A percentile compares a stretch with the other conserved stretches of the same genome.
Conservation (phyloP, 2,888 invertebrate species). For the Caenorhabditis becei region DNA sequence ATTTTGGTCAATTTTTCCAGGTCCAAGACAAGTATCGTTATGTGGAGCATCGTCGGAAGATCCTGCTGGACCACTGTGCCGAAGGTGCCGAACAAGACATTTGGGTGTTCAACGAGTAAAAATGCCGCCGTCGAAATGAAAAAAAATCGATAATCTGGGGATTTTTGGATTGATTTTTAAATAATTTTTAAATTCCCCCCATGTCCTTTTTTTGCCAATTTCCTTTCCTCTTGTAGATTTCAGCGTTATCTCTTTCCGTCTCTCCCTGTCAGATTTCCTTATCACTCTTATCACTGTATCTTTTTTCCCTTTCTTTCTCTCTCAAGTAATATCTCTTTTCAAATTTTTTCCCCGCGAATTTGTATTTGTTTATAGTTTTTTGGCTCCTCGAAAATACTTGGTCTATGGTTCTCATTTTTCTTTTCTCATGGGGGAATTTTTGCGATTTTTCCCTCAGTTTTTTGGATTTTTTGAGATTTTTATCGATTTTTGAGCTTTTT, state of each 20-base stretch:
- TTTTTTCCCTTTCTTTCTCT: background rate
- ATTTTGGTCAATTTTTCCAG: constrained; percentile 69
- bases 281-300: no score
- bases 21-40: constrained; percentile 87
- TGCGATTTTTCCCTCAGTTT: background rate
- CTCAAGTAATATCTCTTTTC: no score
- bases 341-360: background rate
- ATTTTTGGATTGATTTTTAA: no score
- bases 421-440: no score
- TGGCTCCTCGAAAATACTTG: background rate
- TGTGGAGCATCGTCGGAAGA: constrained; percentile 96
- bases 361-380: constrained; percentile 15
- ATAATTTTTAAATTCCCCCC: no score
- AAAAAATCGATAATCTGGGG: constrained; percentile 5
- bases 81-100: constrained; percentile 99
- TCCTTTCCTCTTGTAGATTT: no score
- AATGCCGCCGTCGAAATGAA: background rate
- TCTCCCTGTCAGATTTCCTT: no score
- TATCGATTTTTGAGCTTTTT: background rate
- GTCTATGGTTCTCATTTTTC: no score
- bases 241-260: background rate
- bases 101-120: constrained; percentile 87
- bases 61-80: constrained; percentile 95
- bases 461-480: no score
- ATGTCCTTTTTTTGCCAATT: constrained; percentile 4